Percentiles rank a stretch among this genome's conserved stretches.
phyloP scores from a whole-genome alignment of 2,888 invertebrate genomes.

The Ditula angustiorana region DNA sequence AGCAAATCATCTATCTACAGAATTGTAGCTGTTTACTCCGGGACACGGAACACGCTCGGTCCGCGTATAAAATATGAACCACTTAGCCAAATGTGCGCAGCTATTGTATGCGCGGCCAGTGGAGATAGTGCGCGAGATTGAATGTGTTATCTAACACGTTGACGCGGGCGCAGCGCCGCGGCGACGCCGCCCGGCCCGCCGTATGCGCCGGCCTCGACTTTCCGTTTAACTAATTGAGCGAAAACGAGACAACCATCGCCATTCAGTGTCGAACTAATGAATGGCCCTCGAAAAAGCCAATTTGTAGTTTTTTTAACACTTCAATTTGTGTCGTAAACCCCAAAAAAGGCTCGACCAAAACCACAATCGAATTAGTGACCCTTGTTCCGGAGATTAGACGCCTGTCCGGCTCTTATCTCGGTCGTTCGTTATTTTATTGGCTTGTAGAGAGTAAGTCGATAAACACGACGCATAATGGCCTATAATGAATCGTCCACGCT shows the following conservation, averaged over 20 bases:
- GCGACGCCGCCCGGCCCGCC: constrained; percentile 48
- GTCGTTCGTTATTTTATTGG: constrained; percentile 86
- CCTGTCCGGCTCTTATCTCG: constrained; percentile 84
- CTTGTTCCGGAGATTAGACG: constrained; percentile 85
- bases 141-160: constrained; percentile 26
- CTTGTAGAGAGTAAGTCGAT: constrained; percentile 84
- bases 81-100: constrained; percentile 32
- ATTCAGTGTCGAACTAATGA: constrained; percentile 81
- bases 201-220: constrained; percentile 70
- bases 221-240: constrained; percentile 85
- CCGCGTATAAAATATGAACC: constrained; percentile 32
- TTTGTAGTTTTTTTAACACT: constrained; percentile 85
- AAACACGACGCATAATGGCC: constrained; percentile 85
- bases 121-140: constrained; percentile 25
- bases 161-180: constrained; percentile 14
- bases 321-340: constrained; percentile 84
- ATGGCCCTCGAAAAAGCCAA: constrained; percentile 81
- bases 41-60: background rate
- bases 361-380: constrained; percentile 86
- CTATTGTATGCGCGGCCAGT: constrained; percentile 29
- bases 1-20: background rate
- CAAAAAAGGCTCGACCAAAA: constrained; percentile 82
- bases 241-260: constrained; percentile 81
- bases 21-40: background rate
- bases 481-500: constrained; percentile 83